Evolutionary conservation across 1,140 invertebrate genomes (phyloP).

Genomic region (Drosophila tristis): DNA sequence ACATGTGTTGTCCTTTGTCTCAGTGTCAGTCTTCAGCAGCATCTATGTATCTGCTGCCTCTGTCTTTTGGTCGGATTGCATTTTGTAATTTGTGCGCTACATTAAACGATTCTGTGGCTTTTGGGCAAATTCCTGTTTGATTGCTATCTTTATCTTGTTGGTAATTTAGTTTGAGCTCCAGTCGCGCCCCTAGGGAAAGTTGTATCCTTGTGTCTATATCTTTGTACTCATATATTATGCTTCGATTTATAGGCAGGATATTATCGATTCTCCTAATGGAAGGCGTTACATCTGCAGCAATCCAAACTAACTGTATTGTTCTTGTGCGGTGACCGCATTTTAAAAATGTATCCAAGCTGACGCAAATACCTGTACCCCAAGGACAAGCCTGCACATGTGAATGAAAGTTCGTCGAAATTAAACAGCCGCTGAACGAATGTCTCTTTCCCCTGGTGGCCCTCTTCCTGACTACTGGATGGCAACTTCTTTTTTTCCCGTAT

Average conservation of each 20-base stretch:
- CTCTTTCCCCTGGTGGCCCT: slow-evolving; percentile 6
- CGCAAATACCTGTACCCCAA: too few relatives aligned
- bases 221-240: too few relatives aligned
- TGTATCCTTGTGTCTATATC: too few relatives aligned
- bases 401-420: slow-evolving; percentile 47
- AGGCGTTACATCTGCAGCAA: too few relatives aligned
- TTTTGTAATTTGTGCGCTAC: slow-evolving; percentile 59
- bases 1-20: slow-evolving; percentile 39
- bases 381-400: not conserved
- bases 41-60: slow-evolving; percentile 10
- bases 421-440: slow-evolving; percentile 25
- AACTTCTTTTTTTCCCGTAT: slow-evolving; percentile 9
- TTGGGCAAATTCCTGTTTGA: slow-evolving; percentile 1
- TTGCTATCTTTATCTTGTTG: not conserved
- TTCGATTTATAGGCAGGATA: too few relatives aligned
- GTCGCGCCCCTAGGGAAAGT: too few relatives aligned
- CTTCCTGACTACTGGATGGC: slow-evolving; percentile 9
- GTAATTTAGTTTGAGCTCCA: too few relatives aligned
- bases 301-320: too few relatives aligned
- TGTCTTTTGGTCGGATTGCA: slow-evolving; percentile 39
- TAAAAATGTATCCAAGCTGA: too few relatives aligned
- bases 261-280: too few relatives aligned
- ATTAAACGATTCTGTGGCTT: slow-evolving; percentile 37
- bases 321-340: too few relatives aligned
- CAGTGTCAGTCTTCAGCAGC: slow-evolving; percentile 6